These are phyloP conservation scores for Magallana gigas DNA, from an alignment of 1,140 invertebrate genomes.

Conservation along the genomic window DNA sequence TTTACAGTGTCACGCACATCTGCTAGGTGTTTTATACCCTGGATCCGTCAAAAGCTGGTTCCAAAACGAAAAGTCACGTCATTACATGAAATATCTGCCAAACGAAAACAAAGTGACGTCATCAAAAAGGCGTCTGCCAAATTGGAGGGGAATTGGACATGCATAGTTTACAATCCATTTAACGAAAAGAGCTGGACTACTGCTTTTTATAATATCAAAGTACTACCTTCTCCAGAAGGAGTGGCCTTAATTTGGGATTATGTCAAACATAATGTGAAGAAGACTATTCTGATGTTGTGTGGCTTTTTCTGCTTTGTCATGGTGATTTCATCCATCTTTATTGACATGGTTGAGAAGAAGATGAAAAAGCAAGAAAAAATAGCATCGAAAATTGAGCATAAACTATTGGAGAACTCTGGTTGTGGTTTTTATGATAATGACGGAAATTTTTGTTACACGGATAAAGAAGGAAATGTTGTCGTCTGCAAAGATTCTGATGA, in stretches of 20 bases:
- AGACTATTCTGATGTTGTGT: background rate
- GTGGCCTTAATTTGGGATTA: background rate
- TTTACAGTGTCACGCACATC: conserved; percentile 13
- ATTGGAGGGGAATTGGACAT: conserved; percentile 17
- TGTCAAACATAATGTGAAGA: background rate
- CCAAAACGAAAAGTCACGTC: background rate
- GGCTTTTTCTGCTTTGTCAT: background rate
- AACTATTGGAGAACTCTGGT: background rate
- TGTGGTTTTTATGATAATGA: background rate
- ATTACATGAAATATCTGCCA: conserved; percentile 11
- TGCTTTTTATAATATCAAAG: conserved; percentile 1
- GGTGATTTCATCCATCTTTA: background rate
- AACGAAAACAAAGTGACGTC: background rate
- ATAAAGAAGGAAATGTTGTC: background rate
- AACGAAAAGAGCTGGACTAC: background rate
- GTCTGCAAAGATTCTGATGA: conserved; percentile 23
- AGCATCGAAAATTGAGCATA: background rate
- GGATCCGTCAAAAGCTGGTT: background rate
- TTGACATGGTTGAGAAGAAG: background rate
- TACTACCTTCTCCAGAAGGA: background rate
- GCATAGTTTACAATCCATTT: background rate
- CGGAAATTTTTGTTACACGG: background rate
- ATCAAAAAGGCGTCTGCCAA: background rate
- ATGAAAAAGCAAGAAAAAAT: background rate
- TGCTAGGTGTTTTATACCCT: background rate